These are phyloP conservation scores for Xiphophorus birchmanni DNA, from an alignment of 2,797 vertebrate species.

Conservation along the genomic window DNA sequence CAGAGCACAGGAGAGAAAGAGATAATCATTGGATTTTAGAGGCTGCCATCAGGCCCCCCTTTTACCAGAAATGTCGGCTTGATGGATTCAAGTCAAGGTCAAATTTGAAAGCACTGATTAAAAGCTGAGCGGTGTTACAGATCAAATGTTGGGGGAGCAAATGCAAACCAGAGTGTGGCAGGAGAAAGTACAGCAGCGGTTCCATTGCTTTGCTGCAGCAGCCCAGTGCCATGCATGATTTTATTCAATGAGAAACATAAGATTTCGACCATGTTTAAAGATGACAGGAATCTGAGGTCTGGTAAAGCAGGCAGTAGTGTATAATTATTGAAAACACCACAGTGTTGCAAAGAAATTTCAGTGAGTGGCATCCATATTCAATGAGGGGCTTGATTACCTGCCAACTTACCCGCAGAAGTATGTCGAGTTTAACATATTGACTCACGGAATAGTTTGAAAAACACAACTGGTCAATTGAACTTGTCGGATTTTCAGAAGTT, in stretches of 20 bases:
- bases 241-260: conserved; percentile 30
- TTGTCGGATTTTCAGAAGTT: background rate
- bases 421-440: background rate
- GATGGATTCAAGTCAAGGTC: conserved; percentile 83
- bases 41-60: conserved; percentile 43
- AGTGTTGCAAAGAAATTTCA: background rate
- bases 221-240: background rate
- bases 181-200: background rate
- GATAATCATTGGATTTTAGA: conserved; percentile 54
- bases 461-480: background rate
- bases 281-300: conserved; percentile 9
- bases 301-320: background rate
- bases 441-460: background rate
- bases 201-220: conserved; percentile 13
- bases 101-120: conserved; percentile 79
- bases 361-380: conserved; percentile 1
- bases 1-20: conserved; percentile 42
- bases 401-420: background rate
- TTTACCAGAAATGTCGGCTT: conserved; percentile 69
- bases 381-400: conserved; percentile 1
- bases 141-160: conserved; percentile 63
- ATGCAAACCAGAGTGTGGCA: conserved; percentile 39
- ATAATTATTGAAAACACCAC: conserved; percentile 1
- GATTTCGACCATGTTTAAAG: conserved; percentile 12
- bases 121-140: conserved; percentile 67